A percentile compares a stretch with the other conserved stretches of the same genome.
Evolutionary conservation across 2,797 vertebrate genomes (phyloP).

Genomic region (Cuculus canorus): DNA sequence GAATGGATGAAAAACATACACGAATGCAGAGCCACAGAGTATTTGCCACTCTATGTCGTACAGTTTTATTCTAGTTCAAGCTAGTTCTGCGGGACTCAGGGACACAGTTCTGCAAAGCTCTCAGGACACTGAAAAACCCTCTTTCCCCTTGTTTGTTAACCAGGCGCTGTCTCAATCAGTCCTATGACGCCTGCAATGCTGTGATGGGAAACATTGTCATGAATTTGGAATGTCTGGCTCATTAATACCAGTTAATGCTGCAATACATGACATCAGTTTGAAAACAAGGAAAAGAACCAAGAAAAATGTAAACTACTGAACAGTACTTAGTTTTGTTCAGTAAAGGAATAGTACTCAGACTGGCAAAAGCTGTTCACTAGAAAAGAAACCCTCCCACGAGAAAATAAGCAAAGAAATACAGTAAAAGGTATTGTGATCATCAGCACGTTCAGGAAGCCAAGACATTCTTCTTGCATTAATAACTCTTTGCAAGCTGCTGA

Average conservation of each 20-base stretch:
- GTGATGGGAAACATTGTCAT: background rate
- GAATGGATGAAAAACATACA: background rate
- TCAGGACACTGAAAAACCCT: background rate
- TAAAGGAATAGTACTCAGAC: background rate
- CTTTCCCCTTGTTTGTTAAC: background rate
- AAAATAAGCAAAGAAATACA: background rate
- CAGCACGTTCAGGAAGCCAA: background rate
- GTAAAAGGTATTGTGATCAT: background rate
- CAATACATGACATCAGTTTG: background rate
- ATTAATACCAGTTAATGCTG: constrained; percentile 28
- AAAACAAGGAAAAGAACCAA: constrained; percentile 15
- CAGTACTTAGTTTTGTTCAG: background rate
- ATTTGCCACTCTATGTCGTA: background rate
- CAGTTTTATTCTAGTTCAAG: background rate
- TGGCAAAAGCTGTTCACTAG: background rate
- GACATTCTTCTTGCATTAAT: background rate
- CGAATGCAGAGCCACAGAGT: background rate
- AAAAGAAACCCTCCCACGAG: background rate
- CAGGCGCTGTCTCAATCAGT: background rate
- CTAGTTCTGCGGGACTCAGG: background rate
- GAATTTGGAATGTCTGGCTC: constrained; percentile 41
- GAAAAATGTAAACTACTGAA: background rate
- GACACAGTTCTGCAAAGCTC: background rate
- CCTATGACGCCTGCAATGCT: background rate
- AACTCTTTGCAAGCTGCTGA: background rate